These are phyloP conservation scores for Brachionus calyciflorus DNA, from an alignment of 1,140 invertebrate species.

Conservation along the genomic window DNA sequence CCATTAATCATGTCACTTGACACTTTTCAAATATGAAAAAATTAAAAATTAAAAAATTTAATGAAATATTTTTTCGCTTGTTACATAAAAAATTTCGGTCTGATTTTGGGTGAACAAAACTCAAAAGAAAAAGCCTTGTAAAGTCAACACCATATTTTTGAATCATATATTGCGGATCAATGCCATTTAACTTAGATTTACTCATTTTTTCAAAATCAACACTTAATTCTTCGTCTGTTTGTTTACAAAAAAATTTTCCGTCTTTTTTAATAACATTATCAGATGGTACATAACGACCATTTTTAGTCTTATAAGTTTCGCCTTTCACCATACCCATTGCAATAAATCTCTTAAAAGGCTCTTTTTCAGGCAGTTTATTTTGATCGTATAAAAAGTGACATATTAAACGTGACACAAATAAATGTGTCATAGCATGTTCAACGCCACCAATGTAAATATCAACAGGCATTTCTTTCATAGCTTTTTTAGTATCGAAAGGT, in stretches of 20 bases:
- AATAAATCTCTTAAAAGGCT: slow-evolving; percentile 86
- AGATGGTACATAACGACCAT: slow-evolving; percentile 74
- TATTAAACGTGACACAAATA: slow-evolving; percentile 94
- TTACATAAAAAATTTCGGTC: slow-evolving; percentile 67
- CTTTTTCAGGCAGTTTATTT: slow-evolving; percentile 69
- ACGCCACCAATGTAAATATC: slow-evolving; percentile 93
- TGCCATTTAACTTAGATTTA: slow-evolving; percentile 94
- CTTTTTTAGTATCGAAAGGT: slow-evolving; percentile 70
- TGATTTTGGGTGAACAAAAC: slow-evolving; percentile 78
- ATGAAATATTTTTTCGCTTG: background rate
- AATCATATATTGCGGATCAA: slow-evolving; percentile 81
- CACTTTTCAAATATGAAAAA: too few species aligned
- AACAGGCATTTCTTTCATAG: slow-evolving; percentile 74
- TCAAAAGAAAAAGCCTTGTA: slow-evolving; percentile 78
- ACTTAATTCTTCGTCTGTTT: slow-evolving; percentile 66
- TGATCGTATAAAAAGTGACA: slow-evolving; percentile 82
- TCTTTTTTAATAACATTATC: slow-evolving; percentile 65
- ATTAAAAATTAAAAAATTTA: background rate
- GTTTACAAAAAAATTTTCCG: slow-evolving; percentile 54
- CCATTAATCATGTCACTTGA: slow-evolving; percentile 36
- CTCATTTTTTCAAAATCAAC: slow-evolving; percentile 96
- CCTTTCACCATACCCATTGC: slow-evolving; percentile 94
- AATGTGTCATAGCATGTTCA: slow-evolving; percentile 90
- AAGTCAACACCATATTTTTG: slow-evolving; percentile 80
- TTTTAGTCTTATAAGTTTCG: slow-evolving; percentile 73